These are phyloP conservation scores for Cotesia chilonis DNA, from an alignment of 1,140 invertebrate genomes.

Conservation along the genomic window DNA sequence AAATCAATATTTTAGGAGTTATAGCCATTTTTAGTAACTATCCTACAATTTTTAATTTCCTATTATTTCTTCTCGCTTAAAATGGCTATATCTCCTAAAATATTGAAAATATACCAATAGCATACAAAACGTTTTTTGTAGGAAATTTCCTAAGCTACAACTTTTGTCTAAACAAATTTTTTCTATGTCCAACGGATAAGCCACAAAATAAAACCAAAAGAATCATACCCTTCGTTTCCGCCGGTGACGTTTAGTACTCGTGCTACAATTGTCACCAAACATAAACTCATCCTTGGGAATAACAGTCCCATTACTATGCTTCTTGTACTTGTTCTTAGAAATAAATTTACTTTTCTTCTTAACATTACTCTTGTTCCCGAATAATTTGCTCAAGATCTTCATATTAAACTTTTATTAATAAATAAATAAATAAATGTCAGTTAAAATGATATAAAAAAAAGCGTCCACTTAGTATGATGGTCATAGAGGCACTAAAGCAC, in stretches of 20 bases:
- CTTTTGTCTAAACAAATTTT: too few relatives aligned
- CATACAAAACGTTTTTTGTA: too few relatives aligned
- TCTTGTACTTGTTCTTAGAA: conserved; percentile 31
- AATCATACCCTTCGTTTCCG: conserved; percentile 49
- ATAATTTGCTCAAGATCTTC: conserved; percentile 49
- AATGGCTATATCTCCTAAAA: too few relatives aligned
- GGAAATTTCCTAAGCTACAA: too few relatives aligned
- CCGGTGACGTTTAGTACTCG: conserved; percentile 42
- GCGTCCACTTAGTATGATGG: conserved; percentile 40
- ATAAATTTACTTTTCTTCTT: conserved; percentile 39
- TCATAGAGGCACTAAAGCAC: conserved; percentile 42
- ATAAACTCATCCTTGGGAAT: conserved; percentile 50
- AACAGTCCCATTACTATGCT: conserved; percentile 41
- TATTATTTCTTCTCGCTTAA: too few relatives aligned
- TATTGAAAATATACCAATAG: too few relatives aligned
- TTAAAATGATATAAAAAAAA: conserved; percentile 18
- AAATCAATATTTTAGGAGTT: too few relatives aligned
- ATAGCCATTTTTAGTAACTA: too few relatives aligned
- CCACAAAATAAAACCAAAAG: neutral
- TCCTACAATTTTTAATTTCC: too few relatives aligned
- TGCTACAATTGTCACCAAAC: conserved; percentile 39
- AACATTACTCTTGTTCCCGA: conserved; percentile 33
- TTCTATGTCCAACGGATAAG: too few relatives aligned
- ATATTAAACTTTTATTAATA: conserved; percentile 30
- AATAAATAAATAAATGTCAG: neutral